phyloP scores from a whole-genome alignment of 2,113 vertebrate species.

The Lycaon pictus region DNA sequence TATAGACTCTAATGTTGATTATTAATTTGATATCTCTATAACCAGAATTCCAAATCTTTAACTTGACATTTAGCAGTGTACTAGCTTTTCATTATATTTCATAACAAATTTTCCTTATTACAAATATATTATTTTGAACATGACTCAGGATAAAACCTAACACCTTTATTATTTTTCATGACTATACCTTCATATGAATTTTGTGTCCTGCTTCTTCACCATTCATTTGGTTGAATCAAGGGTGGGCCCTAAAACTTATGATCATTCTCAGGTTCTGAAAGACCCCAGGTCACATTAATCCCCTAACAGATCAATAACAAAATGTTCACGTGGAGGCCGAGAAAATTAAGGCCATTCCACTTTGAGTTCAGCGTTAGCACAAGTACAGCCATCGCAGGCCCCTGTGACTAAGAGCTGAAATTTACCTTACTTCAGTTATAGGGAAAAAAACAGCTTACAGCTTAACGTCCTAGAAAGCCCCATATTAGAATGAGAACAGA shows the following conservation, averaged over 20 bases:
- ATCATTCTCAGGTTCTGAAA: neutral
- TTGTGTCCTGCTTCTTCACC: neutral
- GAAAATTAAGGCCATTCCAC: no score
- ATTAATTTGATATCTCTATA: neutral
- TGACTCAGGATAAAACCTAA: neutral
- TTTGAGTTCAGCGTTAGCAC: no score
- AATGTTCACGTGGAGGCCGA: neutral
- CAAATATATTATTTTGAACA: neutral
- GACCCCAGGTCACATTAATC: neutral
- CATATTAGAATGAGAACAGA: no score
- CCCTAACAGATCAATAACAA: neutral
- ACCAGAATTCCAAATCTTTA: neutral
- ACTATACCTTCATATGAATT: neutral
- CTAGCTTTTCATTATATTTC: neutral
- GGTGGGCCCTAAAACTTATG: neutral
- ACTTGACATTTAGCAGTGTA: neutral
- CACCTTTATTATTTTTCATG: neutral
- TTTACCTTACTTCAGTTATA: no score
- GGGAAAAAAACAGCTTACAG: no score
- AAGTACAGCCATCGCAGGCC: no score
- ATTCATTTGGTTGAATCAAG: neutral
- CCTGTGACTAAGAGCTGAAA: no score
- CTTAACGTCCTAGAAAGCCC: no score
- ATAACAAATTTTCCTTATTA: neutral
- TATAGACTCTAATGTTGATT: neutral